Percentiles rank a stretch among this genome's conserved stretches.
Evolutionary conservation across 2,113 vertebrate species (phyloP).

Genomic region (Cyanoramphus novaezelandiae): DNA sequence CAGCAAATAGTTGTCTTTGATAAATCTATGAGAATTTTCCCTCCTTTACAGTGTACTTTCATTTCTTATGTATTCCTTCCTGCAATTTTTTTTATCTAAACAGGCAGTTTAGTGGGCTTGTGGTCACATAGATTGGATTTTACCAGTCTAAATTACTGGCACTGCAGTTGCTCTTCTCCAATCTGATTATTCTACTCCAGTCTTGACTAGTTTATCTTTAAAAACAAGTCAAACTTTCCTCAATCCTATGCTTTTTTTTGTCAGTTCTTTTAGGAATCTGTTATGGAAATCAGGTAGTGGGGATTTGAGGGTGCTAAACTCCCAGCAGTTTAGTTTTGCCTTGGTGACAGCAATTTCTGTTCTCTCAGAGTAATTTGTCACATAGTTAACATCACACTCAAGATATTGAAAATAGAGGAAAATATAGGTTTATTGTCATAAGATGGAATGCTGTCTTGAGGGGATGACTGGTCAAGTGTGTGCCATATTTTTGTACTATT

Average conservation of each 20-base stretch:
- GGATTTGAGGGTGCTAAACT: background rate
- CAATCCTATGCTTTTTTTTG: background rate
- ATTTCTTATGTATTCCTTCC: background rate
- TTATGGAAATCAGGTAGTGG: background rate
- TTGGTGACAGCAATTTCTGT: background rate
- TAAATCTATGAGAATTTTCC: background rate
- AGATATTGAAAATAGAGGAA: background rate
- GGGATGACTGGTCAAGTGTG: background rate
- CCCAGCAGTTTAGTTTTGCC: background rate
- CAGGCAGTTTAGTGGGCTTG: background rate
- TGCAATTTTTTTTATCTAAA: background rate
- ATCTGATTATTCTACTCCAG: background rate
- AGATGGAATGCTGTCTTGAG: background rate
- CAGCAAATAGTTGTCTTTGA: background rate
- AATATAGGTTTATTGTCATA: background rate
- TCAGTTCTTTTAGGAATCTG: background rate
- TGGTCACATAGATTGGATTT: background rate
- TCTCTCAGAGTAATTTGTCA: background rate
- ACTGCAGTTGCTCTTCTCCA: background rate
- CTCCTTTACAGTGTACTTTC: background rate
- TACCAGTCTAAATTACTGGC: background rate
- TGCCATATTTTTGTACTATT: background rate
- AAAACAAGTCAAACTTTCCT: background rate
- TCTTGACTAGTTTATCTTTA: background rate
- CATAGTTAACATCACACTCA: background rate